A percentile compares a stretch with the other conserved stretches of the same genome.
phyloP scores from a whole-genome alignment of 2,113 vertebrate species.

The Percopsis transmontana region DNA sequence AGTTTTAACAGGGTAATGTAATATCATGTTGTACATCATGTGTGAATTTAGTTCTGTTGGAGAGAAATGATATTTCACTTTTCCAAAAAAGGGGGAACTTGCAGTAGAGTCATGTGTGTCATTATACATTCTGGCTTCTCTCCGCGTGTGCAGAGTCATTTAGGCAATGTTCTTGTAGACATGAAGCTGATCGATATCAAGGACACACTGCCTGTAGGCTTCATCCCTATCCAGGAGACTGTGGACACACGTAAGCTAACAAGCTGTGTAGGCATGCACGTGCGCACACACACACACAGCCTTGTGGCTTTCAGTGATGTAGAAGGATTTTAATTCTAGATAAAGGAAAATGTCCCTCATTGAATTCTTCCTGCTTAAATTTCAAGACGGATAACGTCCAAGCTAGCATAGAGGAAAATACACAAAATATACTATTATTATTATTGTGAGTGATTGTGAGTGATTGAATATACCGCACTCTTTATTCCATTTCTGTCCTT shows the following conservation, averaged over 20 bases:
- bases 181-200: conserved; percentile 99
- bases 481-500: conserved; percentile 14
- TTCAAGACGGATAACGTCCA: no score
- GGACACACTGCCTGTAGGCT: conserved; percentile 96
- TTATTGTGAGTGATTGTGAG: background rate
- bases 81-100: background rate
- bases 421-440: background rate
- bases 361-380: no score
- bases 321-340: background rate
- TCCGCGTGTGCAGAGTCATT: conserved; percentile 84
- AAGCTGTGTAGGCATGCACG: background rate
- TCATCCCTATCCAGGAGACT: conserved; percentile 97
- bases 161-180: conserved; percentile 96
- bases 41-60: no score
- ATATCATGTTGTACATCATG: no score
- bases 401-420: no score
- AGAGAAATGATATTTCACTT: no score
- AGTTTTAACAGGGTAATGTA: no score
- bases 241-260: conserved; percentile 91
- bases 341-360: no score
- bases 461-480: background rate
- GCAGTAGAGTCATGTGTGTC: background rate
- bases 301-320: background rate
- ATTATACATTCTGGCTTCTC: conserved; percentile 16
- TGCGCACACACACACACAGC: background rate